A percentile compares a stretch with the other conserved stretches of the same genome.
These are phyloP conservation scores for Myzus persicae DNA, from an alignment of 1,140 invertebrate species.

Conservation along the genomic window DNA sequence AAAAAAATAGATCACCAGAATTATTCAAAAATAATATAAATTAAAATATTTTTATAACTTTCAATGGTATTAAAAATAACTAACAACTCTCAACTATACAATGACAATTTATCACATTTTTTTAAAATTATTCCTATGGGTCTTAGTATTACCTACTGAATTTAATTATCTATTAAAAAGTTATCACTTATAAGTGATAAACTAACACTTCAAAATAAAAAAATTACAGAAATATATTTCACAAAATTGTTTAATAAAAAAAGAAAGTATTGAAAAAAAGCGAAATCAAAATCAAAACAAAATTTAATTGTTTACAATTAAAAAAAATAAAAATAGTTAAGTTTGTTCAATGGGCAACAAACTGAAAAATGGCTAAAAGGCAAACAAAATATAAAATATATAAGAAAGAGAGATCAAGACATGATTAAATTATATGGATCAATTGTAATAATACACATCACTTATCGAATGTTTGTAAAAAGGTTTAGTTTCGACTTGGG, in stretches of 20 bases:
- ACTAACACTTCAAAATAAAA: constrained; percentile 25
- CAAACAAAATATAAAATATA: constrained; percentile 56
- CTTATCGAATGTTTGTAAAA: constrained; percentile 59
- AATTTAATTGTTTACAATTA: constrained; percentile 47
- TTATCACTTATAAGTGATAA: not conserved
- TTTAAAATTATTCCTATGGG: not conserved
- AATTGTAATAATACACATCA: constrained; percentile 37
- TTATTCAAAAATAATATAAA: not conserved
- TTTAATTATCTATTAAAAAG: not conserved
- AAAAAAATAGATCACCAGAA: not conserved
- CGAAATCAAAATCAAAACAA: constrained; percentile 30
- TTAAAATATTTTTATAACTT: not conserved
- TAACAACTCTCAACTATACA: not conserved
- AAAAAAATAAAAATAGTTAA: constrained; percentile 44
- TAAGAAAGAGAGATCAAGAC: constrained; percentile 58
- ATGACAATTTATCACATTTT: not conserved
- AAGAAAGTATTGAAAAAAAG: not conserved
- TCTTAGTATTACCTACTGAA: not conserved
- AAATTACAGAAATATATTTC: constrained; percentile 35
- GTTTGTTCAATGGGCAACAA: constrained; percentile 57
- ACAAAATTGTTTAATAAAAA: constrained; percentile 26
- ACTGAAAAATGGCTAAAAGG: constrained; percentile 46
- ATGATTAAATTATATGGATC: constrained; percentile 26
- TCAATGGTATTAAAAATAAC: not conserved
- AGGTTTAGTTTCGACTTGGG: constrained; percentile 58